Conservation (phyloP, 2,797 vertebrate genomes). For the Pogonophryne albipinna region DNA sequence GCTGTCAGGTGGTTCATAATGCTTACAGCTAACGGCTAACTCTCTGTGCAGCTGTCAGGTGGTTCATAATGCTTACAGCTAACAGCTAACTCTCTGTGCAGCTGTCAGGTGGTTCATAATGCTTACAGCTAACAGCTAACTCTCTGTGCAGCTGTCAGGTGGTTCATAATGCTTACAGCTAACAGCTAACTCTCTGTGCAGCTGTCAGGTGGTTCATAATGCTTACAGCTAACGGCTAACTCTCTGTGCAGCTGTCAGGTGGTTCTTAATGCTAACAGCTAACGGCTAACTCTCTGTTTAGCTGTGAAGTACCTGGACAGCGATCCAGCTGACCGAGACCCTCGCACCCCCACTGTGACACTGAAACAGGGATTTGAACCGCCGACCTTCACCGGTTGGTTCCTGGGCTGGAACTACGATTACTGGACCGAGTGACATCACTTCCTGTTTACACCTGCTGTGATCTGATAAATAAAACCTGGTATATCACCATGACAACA, state of each 20-base stretch:
- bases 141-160: no score
- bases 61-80: no score
- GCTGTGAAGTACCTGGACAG: slow-evolving; percentile 46
- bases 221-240: no score
- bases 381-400: slow-evolving; percentile 57
- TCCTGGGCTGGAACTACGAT: slow-evolving; percentile 48
- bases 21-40: no score
- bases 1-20: no score
- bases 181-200: no score
- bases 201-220: no score
- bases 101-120: no score
- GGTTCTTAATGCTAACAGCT: neutral
- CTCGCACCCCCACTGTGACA: neutral
- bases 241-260: neutral
- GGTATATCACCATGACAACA: slow-evolving; percentile 12
- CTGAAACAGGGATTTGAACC: slow-evolving; percentile 63
- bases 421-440: slow-evolving; percentile 44
- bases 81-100: no score
- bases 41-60: no score
- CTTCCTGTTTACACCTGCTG: slow-evolving; percentile 15
- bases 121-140: no score
- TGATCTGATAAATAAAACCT: slow-evolving; percentile 21
- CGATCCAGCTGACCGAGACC: slow-evolving; percentile 32
- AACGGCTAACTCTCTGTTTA: slow-evolving; percentile 4
- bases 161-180: no score